Evolutionary conservation across 1,140 invertebrate species (phyloP), one percentile per base, ranked within the genome.

Genomic region (Zophobas atratus): DNA sequence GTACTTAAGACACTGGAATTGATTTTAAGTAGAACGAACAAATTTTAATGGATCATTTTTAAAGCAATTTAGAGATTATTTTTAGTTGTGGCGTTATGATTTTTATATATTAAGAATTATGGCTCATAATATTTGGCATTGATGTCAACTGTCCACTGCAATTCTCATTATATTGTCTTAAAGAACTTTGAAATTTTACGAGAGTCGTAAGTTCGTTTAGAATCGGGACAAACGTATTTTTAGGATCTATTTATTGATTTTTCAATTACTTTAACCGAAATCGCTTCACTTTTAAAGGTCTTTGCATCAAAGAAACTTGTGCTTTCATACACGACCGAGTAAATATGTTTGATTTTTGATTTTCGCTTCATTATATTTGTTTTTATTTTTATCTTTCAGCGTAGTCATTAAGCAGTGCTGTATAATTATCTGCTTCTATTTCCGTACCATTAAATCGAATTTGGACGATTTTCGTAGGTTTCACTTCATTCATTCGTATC

Each of bases 381-480:
- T 67, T 67, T 67, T 67, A 67, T 67, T 67, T 67, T 67, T 67
- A 67, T 67, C 60, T 41, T 67, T 67, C 35, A 36, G 2, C 60
- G 43, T 2, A 67, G n/a, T 39, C 60, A 67, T 43, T 43, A 67
- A 20, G 60, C 4, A 32, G 38, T 2, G 38, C 60, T n/a, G 60
- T 34, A 38, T 67, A 67, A 67, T 67, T 67, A 60, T 60, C 35
- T 20, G 55, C 2, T 57, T 41, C 60, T 67, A 67, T 67, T 67
- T 67, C 20, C 3, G 39, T 67, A 4, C n/a, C 39, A 39, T 41
- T 41, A 67, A 67, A 67, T 67, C 60, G 38, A 67, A 67, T 67
- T 67, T 67, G 60, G 60, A 33, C 41, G 43, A 67, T 67, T 67
- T 32, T 43, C 36, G 60, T 67, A 20, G 20, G 20, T 20, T 20